Conservation (phyloP, 2,113 vertebrate species). For the Silurus meridionalis region DNA sequence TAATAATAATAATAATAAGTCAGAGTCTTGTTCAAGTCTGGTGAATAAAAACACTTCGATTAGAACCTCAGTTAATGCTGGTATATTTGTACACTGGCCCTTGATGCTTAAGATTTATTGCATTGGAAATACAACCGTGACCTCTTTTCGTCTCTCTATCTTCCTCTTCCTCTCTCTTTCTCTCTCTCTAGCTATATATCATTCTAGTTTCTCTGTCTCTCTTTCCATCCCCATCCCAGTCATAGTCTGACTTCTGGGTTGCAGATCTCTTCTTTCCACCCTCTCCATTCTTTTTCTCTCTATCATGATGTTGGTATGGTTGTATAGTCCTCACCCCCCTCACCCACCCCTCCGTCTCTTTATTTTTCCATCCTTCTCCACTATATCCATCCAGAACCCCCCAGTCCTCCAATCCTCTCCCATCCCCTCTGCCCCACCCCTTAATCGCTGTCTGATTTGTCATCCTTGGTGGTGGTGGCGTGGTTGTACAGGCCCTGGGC, state of each 20-base stretch:
- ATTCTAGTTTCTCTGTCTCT: background rate
- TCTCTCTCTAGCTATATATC: background rate
- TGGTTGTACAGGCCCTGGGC: conserved; percentile 94
- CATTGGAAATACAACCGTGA: conserved; percentile 76
- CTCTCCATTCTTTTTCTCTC: conserved; percentile 61
- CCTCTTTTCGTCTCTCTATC: background rate
- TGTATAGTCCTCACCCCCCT: conserved; percentile 77
- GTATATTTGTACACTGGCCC: conserved; percentile 96
- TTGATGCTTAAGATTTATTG: conserved; percentile 88
- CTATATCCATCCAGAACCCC: background rate
- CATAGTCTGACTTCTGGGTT: conserved; percentile 88
- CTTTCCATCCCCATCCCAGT: conserved; percentile 51
- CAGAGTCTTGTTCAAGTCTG: conserved; percentile 15
- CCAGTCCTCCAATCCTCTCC: background rate
- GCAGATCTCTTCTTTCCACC: background rate
- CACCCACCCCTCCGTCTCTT: background rate
- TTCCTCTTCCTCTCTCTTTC: background rate
- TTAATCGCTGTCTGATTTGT: conserved; percentile 97
- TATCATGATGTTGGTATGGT: conserved; percentile 83
- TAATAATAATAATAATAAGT: background rate
- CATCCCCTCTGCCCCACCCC: background rate
- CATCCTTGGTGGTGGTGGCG: conserved; percentile 84
- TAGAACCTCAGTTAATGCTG: conserved; percentile 88
- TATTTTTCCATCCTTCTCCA: conserved; percentile 28
- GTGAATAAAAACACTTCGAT: conserved; percentile 67